Evolutionary conservation across 1,140 invertebrate species (phyloP), one percentile per base, ranked within the genome.

Genomic region (Lepidurus arcticus): DNA sequence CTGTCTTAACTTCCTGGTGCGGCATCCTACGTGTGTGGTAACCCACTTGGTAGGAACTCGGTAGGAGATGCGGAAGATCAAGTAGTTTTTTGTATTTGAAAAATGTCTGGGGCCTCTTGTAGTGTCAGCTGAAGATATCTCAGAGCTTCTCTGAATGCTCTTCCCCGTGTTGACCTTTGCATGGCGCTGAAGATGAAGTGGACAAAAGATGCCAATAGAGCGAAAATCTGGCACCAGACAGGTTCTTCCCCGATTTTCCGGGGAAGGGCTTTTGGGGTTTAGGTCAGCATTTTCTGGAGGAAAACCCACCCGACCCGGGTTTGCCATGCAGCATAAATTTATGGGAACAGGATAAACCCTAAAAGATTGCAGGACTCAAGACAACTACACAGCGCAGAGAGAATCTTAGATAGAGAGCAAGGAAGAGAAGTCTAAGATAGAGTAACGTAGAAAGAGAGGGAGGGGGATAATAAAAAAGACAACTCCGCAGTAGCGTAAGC

Each of bases 401-500:
- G 53, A 65, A 65, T 65, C 53, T 65, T 34, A 34, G 34, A 34
- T 34, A 34, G 34, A 34, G 53, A 65, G 53, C 53, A 65, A 16
- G 4, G 53, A 13, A 65, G 53, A 16, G 53, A 13, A 65, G 21
- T 21, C 5, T n/a, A 65, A 65, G 53, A 65, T 13, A 16, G 21
- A 65, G 21, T 13, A 21, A 4, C 53, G 34, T 34, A 34, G 34
- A 34, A 34, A 13, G 53, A 65, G 53, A 9, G 16, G 7, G 53
- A 21, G 53, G 53, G 16, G 21, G 21, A 65, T 21, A 65, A 21
- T n/a, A 65, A 13, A 21, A 16, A 21, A 65, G 53, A 65, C 21
- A 65, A 65, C 53, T 65, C 53, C 13, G 53, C 53, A 65, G 53
- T 65, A 65, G 53, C 53, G 53, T 13, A 65, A 65, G 53, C 53